Base-by-base conservation (phyloP, 2,888 invertebrate species). In the Drosophila infuscata region DNA sequence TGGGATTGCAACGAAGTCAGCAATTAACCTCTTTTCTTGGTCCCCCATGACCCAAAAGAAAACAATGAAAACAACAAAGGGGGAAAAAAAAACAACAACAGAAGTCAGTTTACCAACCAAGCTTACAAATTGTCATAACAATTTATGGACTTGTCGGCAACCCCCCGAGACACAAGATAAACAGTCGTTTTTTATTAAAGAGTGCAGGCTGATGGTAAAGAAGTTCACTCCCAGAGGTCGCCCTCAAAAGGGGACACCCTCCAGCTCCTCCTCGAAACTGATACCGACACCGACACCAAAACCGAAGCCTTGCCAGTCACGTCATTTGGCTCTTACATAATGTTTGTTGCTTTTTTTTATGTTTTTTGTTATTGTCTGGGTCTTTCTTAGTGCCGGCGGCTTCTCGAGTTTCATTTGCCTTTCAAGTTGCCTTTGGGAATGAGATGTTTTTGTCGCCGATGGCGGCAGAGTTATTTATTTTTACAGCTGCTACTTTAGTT, bases 271-370 rank as follows among this genome's bases (percentile, higher is more conserved):
- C 36, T 25, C 20, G 41, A 51, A 20, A 29, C 29, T 11, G 11
- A 43, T 1, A 61, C 30, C 32, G 38, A 63, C 33, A 46, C 32
- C 25, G 29, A 48, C 25, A 33, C 41, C 36, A 36, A 33, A 62
- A 35, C 25, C 20, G 69, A 78, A 82, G 86, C 83, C 83, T 86
- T 86, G 84, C 83, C 81, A 86, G 87, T 83, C 84, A 83, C 79
- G 79, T 83, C 76, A 83, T 73, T 60, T 68, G 59, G 12, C 66
- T 69, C 74, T 84, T 88, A 79, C 79, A 79, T 86, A 88, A 88
- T 64, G n/a, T 61, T 68, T 62, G 52, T 60, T 57, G 43, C 43
- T 4, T 46, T 63, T 57, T 58, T 43, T 43, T 3, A 30, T 25
- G 4, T 17, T 32, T 48, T 65, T 32, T 48, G 25, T 43, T 48